Evolutionary conservation across 2,113 vertebrate genomes (phyloP).

Genomic region (Oryzias woworae): DNA sequence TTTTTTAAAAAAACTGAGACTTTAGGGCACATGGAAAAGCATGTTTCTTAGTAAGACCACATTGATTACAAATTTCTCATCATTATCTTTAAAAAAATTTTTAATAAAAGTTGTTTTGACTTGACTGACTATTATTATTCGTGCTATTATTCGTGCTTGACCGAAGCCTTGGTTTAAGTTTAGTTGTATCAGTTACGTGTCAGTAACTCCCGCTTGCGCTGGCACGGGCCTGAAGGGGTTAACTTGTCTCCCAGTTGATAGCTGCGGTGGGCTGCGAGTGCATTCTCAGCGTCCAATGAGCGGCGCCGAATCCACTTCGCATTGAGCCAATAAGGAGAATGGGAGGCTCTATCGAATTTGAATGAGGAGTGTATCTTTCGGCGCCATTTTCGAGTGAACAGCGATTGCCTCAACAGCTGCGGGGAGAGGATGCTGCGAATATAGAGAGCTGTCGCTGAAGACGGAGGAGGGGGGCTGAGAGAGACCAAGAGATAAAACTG

Average conservation of each 20-base stretch:
- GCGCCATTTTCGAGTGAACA: slow-evolving; percentile 98
- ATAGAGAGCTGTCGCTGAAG: slow-evolving; percentile 43
- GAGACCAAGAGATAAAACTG: slow-evolving; percentile 6
- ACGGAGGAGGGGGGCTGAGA: neutral
- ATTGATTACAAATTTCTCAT: too few relatives aligned
- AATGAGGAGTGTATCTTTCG: slow-evolving; percentile 96
- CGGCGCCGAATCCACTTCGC: slow-evolving; percentile 69
- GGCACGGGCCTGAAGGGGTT: slow-evolving; percentile 44
- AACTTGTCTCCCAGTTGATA: slow-evolving; percentile 40
- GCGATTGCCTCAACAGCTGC: slow-evolving; percentile 81
- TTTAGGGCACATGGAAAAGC: too few relatives aligned
- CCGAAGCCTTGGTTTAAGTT: too few relatives aligned
- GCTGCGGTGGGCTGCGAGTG: slow-evolving; percentile 78
- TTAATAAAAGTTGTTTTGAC: too few relatives aligned
- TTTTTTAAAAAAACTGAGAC: too few relatives aligned
- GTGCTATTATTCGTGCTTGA: too few relatives aligned
- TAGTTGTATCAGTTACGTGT: too few relatives aligned
- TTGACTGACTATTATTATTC: too few relatives aligned
- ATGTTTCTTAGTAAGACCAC: too few relatives aligned
- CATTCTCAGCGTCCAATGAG: slow-evolving; percentile 77
- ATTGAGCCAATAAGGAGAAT: slow-evolving; percentile 75
- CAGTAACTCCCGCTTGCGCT: neutral
- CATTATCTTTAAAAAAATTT: too few relatives aligned
- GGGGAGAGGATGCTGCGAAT: slow-evolving; percentile 66
- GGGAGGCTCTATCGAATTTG: slow-evolving; percentile 94